Conservation (phyloP, 2,888 invertebrate genomes). For the Strigamia crassipes region DNA sequence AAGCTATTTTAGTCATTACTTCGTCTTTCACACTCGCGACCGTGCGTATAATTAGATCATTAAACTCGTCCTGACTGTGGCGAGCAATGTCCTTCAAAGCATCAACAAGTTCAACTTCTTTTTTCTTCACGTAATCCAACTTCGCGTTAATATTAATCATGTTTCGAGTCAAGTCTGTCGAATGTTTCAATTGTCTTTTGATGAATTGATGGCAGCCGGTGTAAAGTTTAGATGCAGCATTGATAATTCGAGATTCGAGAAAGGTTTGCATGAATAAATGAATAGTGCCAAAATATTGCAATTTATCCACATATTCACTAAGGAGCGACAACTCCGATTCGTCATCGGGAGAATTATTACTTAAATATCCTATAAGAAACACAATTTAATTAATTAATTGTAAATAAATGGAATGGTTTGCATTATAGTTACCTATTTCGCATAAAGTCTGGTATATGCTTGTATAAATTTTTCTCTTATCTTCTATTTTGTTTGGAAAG, state of each 20-base stretch:
- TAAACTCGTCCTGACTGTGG: constrained; percentile 79
- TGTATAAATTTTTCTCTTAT: constrained; percentile 50
- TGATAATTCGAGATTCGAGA: constrained; percentile 62
- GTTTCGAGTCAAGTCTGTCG: constrained; percentile 86
- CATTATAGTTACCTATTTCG: constrained; percentile 45
- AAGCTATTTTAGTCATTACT: constrained; percentile 62
- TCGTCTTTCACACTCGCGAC: constrained; percentile 70
- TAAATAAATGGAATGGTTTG: not conserved
- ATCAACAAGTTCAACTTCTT: constrained; percentile 79
- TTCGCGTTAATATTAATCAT: constrained; percentile 83
- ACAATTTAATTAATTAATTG: not conserved
- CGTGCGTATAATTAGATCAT: constrained; percentile 73
- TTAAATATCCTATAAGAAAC: constrained; percentile 53
- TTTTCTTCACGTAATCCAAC: constrained; percentile 76
- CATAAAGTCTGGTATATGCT: constrained; percentile 50
- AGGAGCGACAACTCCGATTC: constrained; percentile 56
- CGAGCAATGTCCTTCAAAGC: constrained; percentile 71
- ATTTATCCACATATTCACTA: constrained; percentile 63
- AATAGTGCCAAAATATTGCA: constrained; percentile 60
- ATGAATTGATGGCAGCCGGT: constrained; percentile 71
- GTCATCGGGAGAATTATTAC: constrained; percentile 50
- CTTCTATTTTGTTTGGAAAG: not conserved
- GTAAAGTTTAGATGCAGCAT: constrained; percentile 64
- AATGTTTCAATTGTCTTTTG: constrained; percentile 77
- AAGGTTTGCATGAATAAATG: constrained; percentile 60